phyloP scores from a whole-genome alignment of 2,113 vertebrate genomes.

The Misgurnus anguillicaudatus region DNA sequence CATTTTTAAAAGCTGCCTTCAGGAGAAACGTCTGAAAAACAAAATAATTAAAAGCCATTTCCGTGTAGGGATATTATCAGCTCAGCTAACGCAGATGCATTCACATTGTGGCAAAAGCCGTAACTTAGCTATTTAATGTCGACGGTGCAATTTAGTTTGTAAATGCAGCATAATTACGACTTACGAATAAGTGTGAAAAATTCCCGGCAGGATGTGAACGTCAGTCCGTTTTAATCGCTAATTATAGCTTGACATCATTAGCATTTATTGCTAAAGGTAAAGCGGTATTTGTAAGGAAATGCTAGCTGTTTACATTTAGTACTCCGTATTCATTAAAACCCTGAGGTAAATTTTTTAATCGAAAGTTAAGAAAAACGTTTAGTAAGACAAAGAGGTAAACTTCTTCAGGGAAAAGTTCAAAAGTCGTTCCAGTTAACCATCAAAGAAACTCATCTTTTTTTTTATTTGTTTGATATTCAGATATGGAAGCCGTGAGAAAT shows the following conservation, averaged over 20 bases:
- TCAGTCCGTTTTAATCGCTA: background rate
- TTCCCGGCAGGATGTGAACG: background rate
- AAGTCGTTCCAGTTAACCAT: background rate
- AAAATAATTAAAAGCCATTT: background rate
- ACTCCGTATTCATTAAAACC: background rate
- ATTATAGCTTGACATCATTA: conserved; percentile 17
- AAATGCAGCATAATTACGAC: background rate
- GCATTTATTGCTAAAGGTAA: conserved; percentile 10
- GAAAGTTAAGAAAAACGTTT: background rate
- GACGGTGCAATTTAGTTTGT: background rate
- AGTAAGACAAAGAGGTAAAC: background rate
- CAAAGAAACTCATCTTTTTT: conserved; percentile 5
- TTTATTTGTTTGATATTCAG: conserved; percentile 31
- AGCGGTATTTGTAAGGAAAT: background rate
- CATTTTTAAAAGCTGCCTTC: background rate
- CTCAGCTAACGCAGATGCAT: background rate
- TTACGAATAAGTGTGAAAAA: background rate
- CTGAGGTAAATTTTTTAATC: background rate
- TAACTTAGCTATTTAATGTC: too few relatives aligned
- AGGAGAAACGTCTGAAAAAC: background rate
- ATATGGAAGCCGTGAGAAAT: conserved; percentile 27
- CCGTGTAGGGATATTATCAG: background rate
- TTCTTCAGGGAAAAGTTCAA: background rate
- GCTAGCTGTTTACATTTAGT: background rate
- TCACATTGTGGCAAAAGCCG: background rate